Base-by-base conservation (phyloP, 2,888 invertebrate genomes). In the Caenorhabditis doughertyi region DNA sequence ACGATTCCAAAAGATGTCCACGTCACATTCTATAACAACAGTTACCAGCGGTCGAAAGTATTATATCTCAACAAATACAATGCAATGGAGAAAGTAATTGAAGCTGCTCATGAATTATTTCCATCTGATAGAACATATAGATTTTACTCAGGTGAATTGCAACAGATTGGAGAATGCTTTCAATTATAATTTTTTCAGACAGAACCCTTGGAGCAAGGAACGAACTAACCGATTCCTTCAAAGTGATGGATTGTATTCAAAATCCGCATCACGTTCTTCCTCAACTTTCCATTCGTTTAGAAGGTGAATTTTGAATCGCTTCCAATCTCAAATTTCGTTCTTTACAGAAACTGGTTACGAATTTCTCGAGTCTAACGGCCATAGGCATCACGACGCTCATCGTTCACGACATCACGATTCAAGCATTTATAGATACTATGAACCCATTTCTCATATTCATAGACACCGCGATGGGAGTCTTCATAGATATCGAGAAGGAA, bases 11-110 rank as follows among this genome's bases (percentile, higher is more conserved):
- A 51, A 51, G 65, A 65, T 49, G 35, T 51, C 8, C 49, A 65
- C 21, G 65, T 65, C 21, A 51, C 65, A 35, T 65, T 65, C 27
- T 51, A 51, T 8, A 35, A 51, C 9, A 65, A 65, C 39, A 49
- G 47, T 8, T 65, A 65, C 39, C 65, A 65, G 16, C 32, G 65
- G 39, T 51, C 65, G 7, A 65, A 65, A 49, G 23, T 51, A 7
- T 32, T 65, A 3, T 51, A 21, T 39, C 16, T 65, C 2, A 65
- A 65, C 16, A 65, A 65, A 18, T 65, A 47, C n/a, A 65, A 65
- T 25, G 65, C 65, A n/a, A 51, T 49, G 65, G 65, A 65, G 18
- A 65, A 51, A 49, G 27, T 65, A 4, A 65, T 65, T 16, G 65
- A 65, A 51, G 51, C 65, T 1, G 65, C 65, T 35, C 65, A 65